Conservation (phyloP, 2,113 vertebrate genomes). For the Brachypteracias leptosomus region DNA sequence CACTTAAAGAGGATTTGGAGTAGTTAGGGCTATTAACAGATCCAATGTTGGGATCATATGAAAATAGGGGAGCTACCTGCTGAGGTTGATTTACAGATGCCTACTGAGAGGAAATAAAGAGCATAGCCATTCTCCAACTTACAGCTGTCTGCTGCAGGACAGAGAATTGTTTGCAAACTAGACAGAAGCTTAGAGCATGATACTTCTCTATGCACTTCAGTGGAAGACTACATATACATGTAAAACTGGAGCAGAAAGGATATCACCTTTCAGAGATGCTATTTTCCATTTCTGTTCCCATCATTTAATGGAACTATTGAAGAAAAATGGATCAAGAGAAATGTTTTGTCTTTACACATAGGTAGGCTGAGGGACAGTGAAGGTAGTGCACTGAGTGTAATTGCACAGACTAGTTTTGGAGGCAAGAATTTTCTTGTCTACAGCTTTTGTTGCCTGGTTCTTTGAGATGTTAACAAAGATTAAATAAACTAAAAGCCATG, state of each 20-base stretch:
- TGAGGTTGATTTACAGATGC: background rate
- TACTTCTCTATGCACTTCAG: background rate
- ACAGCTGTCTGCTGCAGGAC: background rate
- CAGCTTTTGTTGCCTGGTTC: background rate
- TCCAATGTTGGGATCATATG: background rate
- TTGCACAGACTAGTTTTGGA: background rate
- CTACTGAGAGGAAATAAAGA: background rate
- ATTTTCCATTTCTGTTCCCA: background rate
- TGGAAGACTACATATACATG: fast-evolving
- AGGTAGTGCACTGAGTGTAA: background rate
- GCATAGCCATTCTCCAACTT: background rate
- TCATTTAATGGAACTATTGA: background rate
- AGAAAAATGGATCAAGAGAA: background rate
- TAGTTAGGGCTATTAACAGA: background rate
- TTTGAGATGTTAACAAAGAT: background rate
- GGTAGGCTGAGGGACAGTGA: background rate
- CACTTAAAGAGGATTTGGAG: background rate
- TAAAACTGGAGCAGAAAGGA: background rate
- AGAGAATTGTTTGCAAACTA: background rate
- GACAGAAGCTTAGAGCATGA: background rate
- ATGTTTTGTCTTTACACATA: background rate
- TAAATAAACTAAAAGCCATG: background rate
- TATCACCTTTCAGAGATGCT: background rate
- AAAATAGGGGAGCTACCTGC: background rate
- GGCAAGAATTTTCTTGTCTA: background rate